Conservation (phyloP, 2,113 vertebrate species). For the Cryptomyrus ogoouensis region DNA sequence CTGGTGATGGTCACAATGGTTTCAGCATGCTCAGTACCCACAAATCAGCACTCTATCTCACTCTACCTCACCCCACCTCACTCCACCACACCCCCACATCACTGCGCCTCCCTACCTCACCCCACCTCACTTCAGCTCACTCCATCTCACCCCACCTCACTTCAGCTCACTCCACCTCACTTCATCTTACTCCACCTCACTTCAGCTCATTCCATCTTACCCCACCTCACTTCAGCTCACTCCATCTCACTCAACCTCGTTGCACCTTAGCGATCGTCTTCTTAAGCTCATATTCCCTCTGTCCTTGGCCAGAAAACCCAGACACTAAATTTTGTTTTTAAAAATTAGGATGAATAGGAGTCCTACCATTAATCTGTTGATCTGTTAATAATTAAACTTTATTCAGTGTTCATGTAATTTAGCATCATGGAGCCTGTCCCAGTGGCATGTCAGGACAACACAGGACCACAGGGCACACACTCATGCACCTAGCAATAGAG, state of each 20-base stretch:
- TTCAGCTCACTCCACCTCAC: too few relatives aligned
- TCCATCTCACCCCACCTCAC: too few relatives aligned
- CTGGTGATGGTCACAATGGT: background rate
- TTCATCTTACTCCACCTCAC: too few relatives aligned
- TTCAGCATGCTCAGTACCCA: background rate
- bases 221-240: too few relatives aligned
- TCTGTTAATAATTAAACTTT: background rate
- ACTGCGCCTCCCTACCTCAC: too few relatives aligned
- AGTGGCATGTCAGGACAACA: background rate
- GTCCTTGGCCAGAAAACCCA: background rate
- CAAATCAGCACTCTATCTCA: background rate
- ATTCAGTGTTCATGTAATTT: background rate
- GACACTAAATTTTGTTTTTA: background rate
- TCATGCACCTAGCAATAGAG: background rate
- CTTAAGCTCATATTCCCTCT: background rate
- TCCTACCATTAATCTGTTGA: background rate
- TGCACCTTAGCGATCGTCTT: background rate
- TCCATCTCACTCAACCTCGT: background rate
- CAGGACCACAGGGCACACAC: background rate
- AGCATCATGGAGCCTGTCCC: background rate
- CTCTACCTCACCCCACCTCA: background rate
- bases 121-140: too few relatives aligned
- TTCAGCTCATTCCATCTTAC: too few relatives aligned
- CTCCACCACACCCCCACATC: background rate
- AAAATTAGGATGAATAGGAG: background rate